Base-by-base conservation (phyloP, 92 coral and sea anemone genomes). In the Parazoanthus atlanticus region DNA sequence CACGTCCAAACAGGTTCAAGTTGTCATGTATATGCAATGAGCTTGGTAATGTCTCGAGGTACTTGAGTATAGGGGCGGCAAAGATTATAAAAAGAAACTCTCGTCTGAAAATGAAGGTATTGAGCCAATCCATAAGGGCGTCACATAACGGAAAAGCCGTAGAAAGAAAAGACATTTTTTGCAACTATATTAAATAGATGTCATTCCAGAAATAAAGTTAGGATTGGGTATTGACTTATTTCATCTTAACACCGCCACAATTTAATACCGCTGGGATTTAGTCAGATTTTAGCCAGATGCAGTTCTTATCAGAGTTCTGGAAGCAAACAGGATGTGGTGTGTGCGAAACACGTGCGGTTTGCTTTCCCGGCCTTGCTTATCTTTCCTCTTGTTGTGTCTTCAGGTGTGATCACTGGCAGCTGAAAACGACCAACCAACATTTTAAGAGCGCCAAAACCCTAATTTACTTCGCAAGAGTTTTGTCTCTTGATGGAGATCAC, bases 261-360 rank as follows among this genome's bases (percentile, higher is more conserved):
- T 46, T 69, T 36, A 75, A 81, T 84, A 43, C 41, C 76, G 15
- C 46, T 69, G 32, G 72, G 76, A 38, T 36, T 67, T 70, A 43
- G 78, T 70, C 87, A 83, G 87, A 71, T 84, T 71, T 84, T 84
- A 46, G 40, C 87, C 87, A 84, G 87, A 84, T 84, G 87, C 87
- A 69, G 78, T 16, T 31, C 78, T 84, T 84, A 84, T 84, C 87
- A 70, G 78, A 43, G 65, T 43, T 28, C 36, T 70, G 78, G 19
- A 25, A 5, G 87, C 78, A 70, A 84, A 84, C 87, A 84, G 87
- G 87, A 84, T 69, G 78, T 25, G 64, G 87, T 84, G 87, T 70
- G 87, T 70, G 87, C 30, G 26, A 69, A 69, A 84, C 87, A 84
- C 77, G 87, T 84, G 87, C 65, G 38, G 31, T 0, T 17, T 58